Evolutionary conservation across 2,888 invertebrate genomes (phyloP), one percentile per base, ranked within the genome.

Genomic region (Thysanoteuthis rhombus): DNA sequence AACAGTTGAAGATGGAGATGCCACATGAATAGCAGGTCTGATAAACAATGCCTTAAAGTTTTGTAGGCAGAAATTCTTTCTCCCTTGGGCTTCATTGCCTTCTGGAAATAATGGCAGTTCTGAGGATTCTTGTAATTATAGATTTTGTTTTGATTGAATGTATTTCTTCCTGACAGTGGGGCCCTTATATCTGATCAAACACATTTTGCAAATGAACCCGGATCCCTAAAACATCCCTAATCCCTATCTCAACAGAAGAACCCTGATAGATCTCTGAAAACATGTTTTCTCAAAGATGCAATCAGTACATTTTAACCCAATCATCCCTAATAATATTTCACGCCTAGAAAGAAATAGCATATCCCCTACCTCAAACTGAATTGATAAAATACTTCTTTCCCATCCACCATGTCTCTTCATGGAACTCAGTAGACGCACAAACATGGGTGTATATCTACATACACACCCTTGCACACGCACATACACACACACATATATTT

Each of bases 151-250:
- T 75, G 75, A 75, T n/a, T 75, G n/a, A n/a, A 75, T 75, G 75
- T 75, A 36, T 75, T 75, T 75, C 75, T 75, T 75, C n/a, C 75
- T 75, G 75, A 36, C 75, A 75, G n/a, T 75, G 16, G 75, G 75
- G 2, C 75, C 75, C 75, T n/a, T 75, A 75, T n/a, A 75, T 75
- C 75, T 75, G 75, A 75, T 75, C 75, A 75, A 75, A 75, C 75
- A 75, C 75, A 75, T 75, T 75, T 75, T 36, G 75, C n/a, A 75
- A 75, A 75, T 75, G 75, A 75, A 75, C 75, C 75, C 75, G 36
- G 75, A 75, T 75, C 75, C 75, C n/a, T n/a, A 75, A 75, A n/a
- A n/a, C n/a, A 75, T n/a, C n/a, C 75, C n/a, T n/a, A 75, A 75
- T 75, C 75, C n/a, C 75, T 75, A 58, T 32, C 58, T 58, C 58